Conservation (phyloP, 2,797 vertebrate genomes). For the Odontamblyopus rebecca region DNA sequence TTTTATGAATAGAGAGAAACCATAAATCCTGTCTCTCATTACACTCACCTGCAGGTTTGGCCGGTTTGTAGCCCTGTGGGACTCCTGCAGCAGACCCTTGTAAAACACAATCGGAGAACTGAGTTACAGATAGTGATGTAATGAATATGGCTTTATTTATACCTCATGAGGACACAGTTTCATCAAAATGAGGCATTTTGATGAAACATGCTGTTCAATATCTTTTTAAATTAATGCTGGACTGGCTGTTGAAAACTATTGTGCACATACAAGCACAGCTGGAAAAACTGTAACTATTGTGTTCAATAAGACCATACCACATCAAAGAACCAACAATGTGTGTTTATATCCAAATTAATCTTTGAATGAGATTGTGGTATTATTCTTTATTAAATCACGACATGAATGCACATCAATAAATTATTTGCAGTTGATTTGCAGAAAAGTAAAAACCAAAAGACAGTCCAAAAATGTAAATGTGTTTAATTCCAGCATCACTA, state of each 20-base stretch:
- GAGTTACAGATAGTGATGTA: conserved; percentile 38
- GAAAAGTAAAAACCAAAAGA: not conserved
- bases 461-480: not conserved
- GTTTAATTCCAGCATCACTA: not conserved
- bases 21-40: conserved; percentile 29
- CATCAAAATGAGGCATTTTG: conserved; percentile 1
- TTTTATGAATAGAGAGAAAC: conserved; percentile 15
- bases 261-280: conserved; percentile 2
- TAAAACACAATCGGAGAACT: conserved; percentile 52
- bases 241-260: not conserved
- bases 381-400: not conserved
- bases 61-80: conserved; percentile 74
- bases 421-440: not conserved
- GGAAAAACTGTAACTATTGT: not conserved
- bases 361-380: not conserved
- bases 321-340: not conserved
- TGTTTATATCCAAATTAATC: not conserved
- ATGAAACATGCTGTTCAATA: not conserved
- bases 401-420: not conserved
- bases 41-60: conserved; percentile 77
- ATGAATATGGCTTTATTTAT: conserved; percentile 22
- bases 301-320: not conserved
- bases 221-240: not conserved
- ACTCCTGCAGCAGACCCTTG: conserved; percentile 71
- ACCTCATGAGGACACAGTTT: conserved; percentile 15